These are phyloP conservation scores for Dynastes maya DNA, from an alignment of 2,888 invertebrate genomes.

Conservation along the genomic window DNA sequence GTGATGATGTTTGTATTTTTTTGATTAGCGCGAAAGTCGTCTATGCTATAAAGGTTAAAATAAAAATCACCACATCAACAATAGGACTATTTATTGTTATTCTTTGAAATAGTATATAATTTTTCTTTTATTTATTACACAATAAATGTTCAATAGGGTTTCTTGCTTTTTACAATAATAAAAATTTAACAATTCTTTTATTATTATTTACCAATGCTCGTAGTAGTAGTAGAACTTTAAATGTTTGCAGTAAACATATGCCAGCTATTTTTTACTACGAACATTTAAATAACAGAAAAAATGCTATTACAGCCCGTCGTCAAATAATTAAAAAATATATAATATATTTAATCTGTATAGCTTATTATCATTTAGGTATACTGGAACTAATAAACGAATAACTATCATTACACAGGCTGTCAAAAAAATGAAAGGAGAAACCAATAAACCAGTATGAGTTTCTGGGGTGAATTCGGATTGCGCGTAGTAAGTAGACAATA, in stretches of 20 bases:
- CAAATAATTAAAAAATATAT: constrained; percentile 57
- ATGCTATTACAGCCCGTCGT: constrained; percentile 59
- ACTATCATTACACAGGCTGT: constrained; percentile 44
- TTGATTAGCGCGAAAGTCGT: constrained; percentile 17
- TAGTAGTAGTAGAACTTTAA: constrained; percentile 42
- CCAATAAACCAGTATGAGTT: neutral
- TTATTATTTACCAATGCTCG: constrained; percentile 42
- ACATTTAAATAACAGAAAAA: constrained; percentile 51
- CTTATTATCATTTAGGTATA: constrained; percentile 27
- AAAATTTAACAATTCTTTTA: constrained; percentile 46
- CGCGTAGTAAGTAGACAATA: constrained; percentile 10
- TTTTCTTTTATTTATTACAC: constrained; percentile 40
- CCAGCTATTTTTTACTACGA: constrained; percentile 47
- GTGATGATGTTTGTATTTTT: constrained; percentile 43
- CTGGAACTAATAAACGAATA: constrained; percentile 39
- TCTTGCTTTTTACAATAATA: constrained; percentile 22
- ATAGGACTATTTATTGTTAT: constrained; percentile 48
- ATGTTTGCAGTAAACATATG: constrained; percentile 46
- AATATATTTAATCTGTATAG: constrained; percentile 47
- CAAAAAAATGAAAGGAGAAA: constrained; percentile 24
- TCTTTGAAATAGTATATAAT: constrained; percentile 41
- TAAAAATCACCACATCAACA: constrained; percentile 53
- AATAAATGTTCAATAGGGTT: constrained; percentile 45
- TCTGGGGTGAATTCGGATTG: constrained; percentile 3
- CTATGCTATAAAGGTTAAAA: constrained; percentile 31